Evolutionary conservation across 2,797 vertebrate species (phyloP), one percentile per base, ranked within the genome.

Genomic region (Halcyon leucocephala): DNA sequence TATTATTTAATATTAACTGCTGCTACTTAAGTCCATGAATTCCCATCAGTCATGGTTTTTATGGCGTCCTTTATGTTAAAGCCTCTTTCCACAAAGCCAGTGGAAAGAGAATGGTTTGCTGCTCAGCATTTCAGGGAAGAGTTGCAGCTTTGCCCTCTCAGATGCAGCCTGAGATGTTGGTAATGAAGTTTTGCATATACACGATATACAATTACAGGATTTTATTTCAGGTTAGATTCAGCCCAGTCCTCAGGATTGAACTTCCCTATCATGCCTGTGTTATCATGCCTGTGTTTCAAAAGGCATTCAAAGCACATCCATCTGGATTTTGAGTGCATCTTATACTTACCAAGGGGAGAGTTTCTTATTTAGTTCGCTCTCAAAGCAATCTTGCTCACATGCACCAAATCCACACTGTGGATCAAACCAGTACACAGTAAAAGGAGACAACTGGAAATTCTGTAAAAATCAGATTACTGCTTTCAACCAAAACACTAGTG

Each of bases 201-300:
- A 51, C 42, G 82, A n/a, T 39, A 82, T 48, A 54, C 58, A 95
- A 65, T 88, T 84, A 71, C 73, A 90, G 46, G 33, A 69, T 76
- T 95, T 93, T 82, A 81, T 88, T 90, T 94, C 73, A 91, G 55
- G 46, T 81, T 88, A 61, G 65, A 86, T 83, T 91, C 70, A 93
- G 48, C 58, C n/a, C 57, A 9, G 39, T 89, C 82, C 52, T 92
- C 65, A 76, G 83, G 31, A 78, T 18, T 79, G 86, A 95, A 65
- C 49, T 87, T 77, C 42, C n/a, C 55, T 70, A 44, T 61, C 78
- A n/a, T 39, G 58, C 31, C 55, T 42, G 3, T 57, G 26, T 54
- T 92, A 44, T 61, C 78, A n/a, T 39, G 58, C 31, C 55, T 42
- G 3, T 57, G 26, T 54, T 92, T 89, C 83, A 94, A 94, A 95